Evolutionary conservation across 2,888 invertebrate genomes (phyloP).

Genomic region (Dermolepida albohirtum): DNA sequence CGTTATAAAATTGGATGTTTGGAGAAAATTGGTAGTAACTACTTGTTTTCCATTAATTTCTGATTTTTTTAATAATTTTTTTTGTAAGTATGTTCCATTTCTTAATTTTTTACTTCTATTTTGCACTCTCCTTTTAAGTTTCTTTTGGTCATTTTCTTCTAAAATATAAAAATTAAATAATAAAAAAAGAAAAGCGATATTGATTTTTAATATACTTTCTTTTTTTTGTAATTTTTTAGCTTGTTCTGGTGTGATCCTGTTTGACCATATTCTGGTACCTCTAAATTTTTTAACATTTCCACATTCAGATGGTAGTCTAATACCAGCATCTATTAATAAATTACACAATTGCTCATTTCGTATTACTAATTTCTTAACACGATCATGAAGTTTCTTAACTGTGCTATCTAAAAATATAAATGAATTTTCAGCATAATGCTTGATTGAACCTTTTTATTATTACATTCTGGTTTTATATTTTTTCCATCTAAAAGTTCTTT

Average conservation of each 20-base stretch:
- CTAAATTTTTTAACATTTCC: conserved; percentile 56
- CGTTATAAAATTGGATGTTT: conserved; percentile 41
- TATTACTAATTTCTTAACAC: conserved; percentile 60
- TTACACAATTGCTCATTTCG: conserved; percentile 62
- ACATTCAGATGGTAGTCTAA: conserved; percentile 60
- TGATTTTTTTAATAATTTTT: conserved; percentile 32
- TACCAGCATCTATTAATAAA: conserved; percentile 63
- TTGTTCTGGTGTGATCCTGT: conserved; percentile 58
- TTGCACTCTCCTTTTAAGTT: conserved; percentile 13
- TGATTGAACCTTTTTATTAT: conserved; percentile 30
- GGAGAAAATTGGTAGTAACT: conserved; percentile 26
- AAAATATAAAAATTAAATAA: conserved; percentile 25
- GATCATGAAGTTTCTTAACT: conserved; percentile 60
- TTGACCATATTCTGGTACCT: conserved; percentile 55
- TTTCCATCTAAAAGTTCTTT: conserved; percentile 55
- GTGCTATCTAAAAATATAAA: conserved; percentile 55
- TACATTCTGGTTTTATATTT: conserved; percentile 50
- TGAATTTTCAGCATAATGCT: conserved; percentile 1
- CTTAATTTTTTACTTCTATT: conserved; percentile 33
- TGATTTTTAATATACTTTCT: conserved; percentile 56
- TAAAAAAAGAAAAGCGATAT: neutral
- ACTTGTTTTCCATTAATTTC: conserved; percentile 20
- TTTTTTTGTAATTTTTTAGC: conserved; percentile 56
- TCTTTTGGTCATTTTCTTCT: conserved; percentile 51
- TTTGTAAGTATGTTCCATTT: conserved; percentile 16